Conservation (phyloP, 2,888 invertebrate species). For the Sturmia bella region DNA sequence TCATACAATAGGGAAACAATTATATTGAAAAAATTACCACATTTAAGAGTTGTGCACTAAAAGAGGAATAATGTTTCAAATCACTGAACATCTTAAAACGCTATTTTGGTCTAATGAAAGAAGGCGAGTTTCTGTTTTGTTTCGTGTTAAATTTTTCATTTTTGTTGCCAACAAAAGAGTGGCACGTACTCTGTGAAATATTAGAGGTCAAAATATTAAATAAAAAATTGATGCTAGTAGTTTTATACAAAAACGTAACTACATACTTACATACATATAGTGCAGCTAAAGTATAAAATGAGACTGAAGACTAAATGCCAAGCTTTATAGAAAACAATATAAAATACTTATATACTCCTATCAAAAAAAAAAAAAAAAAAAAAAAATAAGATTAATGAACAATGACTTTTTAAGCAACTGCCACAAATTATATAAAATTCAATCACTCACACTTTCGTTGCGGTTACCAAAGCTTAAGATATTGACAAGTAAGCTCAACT, state of each 20-base stretch:
- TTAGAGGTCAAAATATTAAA: constrained; percentile 70
- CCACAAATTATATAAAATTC: constrained; percentile 72
- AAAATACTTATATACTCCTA: too few relatives aligned
- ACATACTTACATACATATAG: background rate
- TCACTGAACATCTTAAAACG: constrained; percentile 12
- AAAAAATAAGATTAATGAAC: constrained; percentile 67
- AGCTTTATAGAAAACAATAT: constrained; percentile 4
- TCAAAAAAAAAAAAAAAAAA: constrained; percentile 21
- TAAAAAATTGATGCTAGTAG: constrained; percentile 1
- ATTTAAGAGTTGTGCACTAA: constrained; percentile 13
- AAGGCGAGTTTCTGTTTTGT: too few relatives aligned
- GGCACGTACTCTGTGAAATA: constrained; percentile 69
- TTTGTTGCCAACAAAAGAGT: constrained; percentile 47
- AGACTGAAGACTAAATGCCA: constrained; percentile 56
- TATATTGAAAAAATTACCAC: constrained; percentile 55
- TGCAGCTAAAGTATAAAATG: constrained; percentile 16
- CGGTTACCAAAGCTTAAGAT: constrained; percentile 68
- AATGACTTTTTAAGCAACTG: constrained; percentile 71
- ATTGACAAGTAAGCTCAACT: constrained; percentile 66
- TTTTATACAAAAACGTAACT: background rate
- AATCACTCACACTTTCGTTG: constrained; percentile 73
- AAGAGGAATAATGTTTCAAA: constrained; percentile 24
- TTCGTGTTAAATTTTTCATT: background rate
- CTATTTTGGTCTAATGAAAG: too few relatives aligned
- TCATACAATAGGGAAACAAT: constrained; percentile 64